phyloP scores from a whole-genome alignment of 2,797 vertebrate species.

The Telmatherina bonti region DNA sequence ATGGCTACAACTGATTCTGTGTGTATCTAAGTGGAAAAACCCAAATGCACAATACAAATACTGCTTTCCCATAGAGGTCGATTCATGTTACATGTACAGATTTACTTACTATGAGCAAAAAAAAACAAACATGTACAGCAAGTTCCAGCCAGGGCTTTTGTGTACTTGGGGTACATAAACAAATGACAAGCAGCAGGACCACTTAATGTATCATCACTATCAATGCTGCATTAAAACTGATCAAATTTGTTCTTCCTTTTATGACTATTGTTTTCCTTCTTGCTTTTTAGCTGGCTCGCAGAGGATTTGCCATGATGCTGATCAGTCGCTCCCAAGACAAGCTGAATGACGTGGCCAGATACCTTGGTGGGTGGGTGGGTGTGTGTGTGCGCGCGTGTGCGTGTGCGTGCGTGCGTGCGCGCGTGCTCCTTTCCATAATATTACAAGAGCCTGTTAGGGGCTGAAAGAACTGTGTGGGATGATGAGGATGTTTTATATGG shows the following conservation, averaged over 20 bases:
- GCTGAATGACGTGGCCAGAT: conserved; percentile 88
- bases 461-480: conserved; percentile 40
- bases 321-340: conserved; percentile 97
- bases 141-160: not conserved
- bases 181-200: not conserved
- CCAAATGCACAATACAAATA: not conserved
- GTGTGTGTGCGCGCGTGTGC: not conserved
- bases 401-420: conserved; percentile 74
- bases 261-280: not conserved
- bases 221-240: not conserved
- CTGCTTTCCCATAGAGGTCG: not conserved
- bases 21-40: not conserved
- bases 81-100: not conserved
- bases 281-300: conserved; percentile 86
- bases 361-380: conserved; percentile 84
- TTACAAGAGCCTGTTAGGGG: conserved; percentile 57
- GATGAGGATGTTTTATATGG: conserved; percentile 49
- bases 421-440: not conserved
- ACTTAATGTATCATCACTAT: not conserved
- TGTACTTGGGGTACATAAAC: not conserved
- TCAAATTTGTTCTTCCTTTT: not conserved
- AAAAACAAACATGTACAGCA: not conserved
- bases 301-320: conserved; percentile 90
- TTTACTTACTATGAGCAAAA: not conserved
- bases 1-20: not conserved